Percentiles rank a stretch among this genome's conserved stretches.
These are phyloP conservation scores for Spheniscus humboldti DNA, from an alignment of 2,797 vertebrate species.

Conservation along the genomic window DNA sequence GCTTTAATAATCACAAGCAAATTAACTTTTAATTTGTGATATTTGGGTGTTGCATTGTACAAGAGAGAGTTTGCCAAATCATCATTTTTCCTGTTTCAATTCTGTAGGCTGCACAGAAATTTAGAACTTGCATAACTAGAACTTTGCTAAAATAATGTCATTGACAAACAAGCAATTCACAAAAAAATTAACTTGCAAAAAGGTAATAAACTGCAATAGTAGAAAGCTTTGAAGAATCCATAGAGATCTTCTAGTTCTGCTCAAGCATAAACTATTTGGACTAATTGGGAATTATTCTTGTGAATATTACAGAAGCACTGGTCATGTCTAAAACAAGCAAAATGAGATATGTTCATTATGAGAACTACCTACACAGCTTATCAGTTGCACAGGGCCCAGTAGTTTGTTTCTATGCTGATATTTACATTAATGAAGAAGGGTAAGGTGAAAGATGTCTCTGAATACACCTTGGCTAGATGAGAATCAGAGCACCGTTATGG, in stretches of 20 bases:
- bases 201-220: not conserved
- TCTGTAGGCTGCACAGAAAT: not conserved
- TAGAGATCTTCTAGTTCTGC: not conserved
- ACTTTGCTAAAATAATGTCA: not conserved
- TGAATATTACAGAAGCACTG: not conserved
- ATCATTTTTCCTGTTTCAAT: not conserved
- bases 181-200: not conserved
- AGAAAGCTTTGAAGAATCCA: not conserved
- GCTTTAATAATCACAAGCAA: not conserved
- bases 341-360: not conserved
- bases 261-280: not conserved
- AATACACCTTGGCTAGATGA: not conserved
- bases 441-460: not conserved
- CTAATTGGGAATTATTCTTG: not conserved
- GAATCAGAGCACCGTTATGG: not conserved
- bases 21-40: not conserved
- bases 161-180: not conserved
- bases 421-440: not conserved
- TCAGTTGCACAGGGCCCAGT: not conserved
- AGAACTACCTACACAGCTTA: not conserved
- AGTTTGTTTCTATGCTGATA: not conserved
- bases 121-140: not conserved
- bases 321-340: not conserved
- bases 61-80: not conserved
- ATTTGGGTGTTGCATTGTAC: not conserved